phyloP scores from a whole-genome alignment of 2,113 vertebrate species.

The Chlamydotis undulata region DNA sequence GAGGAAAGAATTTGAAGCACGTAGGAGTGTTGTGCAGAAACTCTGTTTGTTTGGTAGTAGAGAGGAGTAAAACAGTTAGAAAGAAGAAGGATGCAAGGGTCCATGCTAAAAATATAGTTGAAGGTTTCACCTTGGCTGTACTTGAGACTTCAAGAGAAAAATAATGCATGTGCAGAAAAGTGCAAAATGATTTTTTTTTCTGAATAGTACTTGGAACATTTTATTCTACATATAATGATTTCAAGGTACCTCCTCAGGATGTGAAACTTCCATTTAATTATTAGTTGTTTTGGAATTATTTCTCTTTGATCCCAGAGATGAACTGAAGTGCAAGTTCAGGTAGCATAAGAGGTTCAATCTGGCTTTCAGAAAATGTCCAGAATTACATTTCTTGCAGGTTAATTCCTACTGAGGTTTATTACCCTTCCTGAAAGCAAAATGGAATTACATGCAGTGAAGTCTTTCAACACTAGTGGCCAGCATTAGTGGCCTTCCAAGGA shows the following conservation, averaged over 20 bases:
- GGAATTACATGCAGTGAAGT: background rate
- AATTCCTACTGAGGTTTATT: background rate
- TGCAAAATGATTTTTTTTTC: background rate
- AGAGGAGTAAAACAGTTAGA: background rate
- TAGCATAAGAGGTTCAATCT: background rate
- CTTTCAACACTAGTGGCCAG: background rate
- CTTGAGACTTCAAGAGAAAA: background rate
- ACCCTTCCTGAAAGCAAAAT: background rate
- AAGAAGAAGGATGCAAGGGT: background rate
- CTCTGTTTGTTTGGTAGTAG: background rate
- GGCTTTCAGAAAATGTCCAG: background rate
- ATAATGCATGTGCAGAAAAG: background rate
- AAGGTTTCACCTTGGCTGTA: background rate
- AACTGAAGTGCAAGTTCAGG: background rate
- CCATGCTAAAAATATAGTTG: background rate
- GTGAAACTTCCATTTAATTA: background rate
- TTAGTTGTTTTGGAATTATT: background rate
- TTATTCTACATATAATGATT: background rate
- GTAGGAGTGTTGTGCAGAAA: background rate
- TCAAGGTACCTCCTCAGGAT: background rate
- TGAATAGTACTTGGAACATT: background rate
- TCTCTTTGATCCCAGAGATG: background rate
- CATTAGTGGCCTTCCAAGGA: background rate
- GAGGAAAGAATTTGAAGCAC: background rate
- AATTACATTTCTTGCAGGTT: background rate